Evolutionary conservation across 2,797 vertebrate species (phyloP).

Genomic region (Sebastes cheni): DNA sequence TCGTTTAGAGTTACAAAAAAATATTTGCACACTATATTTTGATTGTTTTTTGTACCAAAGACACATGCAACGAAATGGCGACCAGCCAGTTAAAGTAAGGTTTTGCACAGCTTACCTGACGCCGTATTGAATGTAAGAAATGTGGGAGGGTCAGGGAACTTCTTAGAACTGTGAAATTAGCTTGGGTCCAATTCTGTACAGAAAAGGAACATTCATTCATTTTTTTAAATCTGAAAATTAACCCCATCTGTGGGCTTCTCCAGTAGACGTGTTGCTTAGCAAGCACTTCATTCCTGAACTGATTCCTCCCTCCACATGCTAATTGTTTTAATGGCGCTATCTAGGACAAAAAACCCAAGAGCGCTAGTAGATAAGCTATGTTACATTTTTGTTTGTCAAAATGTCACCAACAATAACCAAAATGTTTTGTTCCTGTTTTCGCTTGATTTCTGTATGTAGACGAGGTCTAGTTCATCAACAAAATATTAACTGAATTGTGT

Average conservation of each 20-base stretch:
- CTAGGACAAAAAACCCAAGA: conserved; percentile 55
- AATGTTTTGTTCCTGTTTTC: conserved; percentile 84
- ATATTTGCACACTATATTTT: conserved; percentile 99
- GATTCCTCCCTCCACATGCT: conserved; percentile 73
- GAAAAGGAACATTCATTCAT: conserved; percentile 93
- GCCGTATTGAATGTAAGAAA: conserved; percentile 99
- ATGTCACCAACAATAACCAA: conserved; percentile 92
- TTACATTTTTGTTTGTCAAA: conserved; percentile 87
- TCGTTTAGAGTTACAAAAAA: conserved; percentile 89
- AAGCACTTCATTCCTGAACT: conserved; percentile 80
- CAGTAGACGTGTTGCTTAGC: conserved; percentile 87
- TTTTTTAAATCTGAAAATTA: conserved; percentile 77
- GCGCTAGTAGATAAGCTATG: conserved; percentile 82
- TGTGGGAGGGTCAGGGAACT: conserved; percentile 95
- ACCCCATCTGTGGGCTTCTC: conserved; percentile 88
- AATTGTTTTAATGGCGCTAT: conserved; percentile 64
- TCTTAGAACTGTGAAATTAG: conserved; percentile 99
- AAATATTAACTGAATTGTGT: conserved; percentile 82
- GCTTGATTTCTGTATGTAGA: conserved; percentile 88
- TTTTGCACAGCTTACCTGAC: conserved; percentile 99
- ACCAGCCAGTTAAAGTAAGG: conserved; percentile 99
- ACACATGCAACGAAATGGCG: conserved; percentile 99
- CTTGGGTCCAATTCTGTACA: conserved; percentile 99
- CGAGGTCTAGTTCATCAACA: conserved; percentile 82
- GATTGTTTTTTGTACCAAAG: conserved; percentile 99